Base-by-base conservation (phyloP, 2,113 vertebrate genomes). In the Eublepharis macularius region DNA sequence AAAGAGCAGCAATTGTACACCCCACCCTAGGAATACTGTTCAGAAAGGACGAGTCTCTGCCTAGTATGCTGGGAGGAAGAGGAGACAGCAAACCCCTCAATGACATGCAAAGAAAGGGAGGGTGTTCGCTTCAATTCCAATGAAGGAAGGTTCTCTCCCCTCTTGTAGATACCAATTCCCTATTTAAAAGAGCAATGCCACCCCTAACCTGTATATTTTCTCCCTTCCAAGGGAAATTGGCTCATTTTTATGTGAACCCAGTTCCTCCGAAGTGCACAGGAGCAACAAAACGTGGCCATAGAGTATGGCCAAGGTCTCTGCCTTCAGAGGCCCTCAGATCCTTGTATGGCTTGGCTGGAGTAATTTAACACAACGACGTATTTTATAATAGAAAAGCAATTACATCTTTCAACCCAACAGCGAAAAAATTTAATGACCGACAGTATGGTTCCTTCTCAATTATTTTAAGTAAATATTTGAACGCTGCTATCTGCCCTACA, bases 381-480 rank as follows among this genome's bases (percentile, higher is more conserved):
- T 80, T 34, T 72, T 47, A 69, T 70, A 84, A 82, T 19, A 77
- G 85, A 87, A 94, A 92, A 92, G 76, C 90, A 91, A 93, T 89
- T 77, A 89, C n/a, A 88, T 72, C 78, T 84, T 76, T 91, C 90
- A 85, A 80, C 81, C 90, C 84, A 66, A 73, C 88, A 86, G 89
- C 92, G 80, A 3, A 63, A 63, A 10, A 83, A 86, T 91, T 90
- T 90, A 88, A 76, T 83, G 86, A 91, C 90, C 78, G 45, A 87
- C 36, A 80, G 87, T 88, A 89, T 29, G 75, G 89, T 83, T 92
- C 81, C 81, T 39, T 54, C 92, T 90, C 91, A 81, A 92, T 92
- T 92, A 93, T 83, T 89, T 92, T 86, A 92, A 93, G 91, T 88
- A 91, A 93, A 94, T 93, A 89, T 94, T 94, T 93, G 90, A 87